A percentile compares a stretch with the other conserved stretches of the same genome.
Conservation (phyloP, 1,140 invertebrate species). For the Whitmania pigra region DNA sequence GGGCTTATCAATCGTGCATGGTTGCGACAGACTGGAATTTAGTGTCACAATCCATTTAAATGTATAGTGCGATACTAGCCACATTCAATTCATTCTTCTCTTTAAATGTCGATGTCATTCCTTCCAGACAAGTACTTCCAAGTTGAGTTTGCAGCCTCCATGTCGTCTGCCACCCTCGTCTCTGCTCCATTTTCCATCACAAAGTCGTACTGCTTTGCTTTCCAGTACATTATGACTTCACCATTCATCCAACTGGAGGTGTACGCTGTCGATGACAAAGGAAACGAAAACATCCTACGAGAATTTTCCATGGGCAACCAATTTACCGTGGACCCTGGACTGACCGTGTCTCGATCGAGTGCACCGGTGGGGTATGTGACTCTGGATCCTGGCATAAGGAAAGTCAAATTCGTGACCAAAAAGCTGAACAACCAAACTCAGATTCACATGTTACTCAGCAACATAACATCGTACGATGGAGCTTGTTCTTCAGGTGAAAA, state of each 20-base stretch:
- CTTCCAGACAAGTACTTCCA: constrained; percentile 2
- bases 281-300: background rate
- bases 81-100: too few relatives aligned
- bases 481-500: background rate
- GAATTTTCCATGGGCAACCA: background rate
- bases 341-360: background rate
- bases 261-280: background rate
- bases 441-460: background rate
- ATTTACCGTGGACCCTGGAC: background rate
- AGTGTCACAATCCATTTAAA: background rate
- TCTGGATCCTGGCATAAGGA: background rate
- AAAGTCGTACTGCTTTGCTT: background rate
- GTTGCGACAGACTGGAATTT: background rate
- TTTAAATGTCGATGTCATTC: background rate
- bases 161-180: background rate
- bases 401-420: background rate
- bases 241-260: constrained; percentile 6
- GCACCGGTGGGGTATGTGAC: background rate
- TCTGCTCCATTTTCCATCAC: background rate
- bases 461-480: background rate
- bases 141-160: background rate
- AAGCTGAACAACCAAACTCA: background rate
- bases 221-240: background rate
- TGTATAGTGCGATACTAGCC: too few relatives aligned
- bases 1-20: too few relatives aligned